phyloP scores from a whole-genome alignment of 2,888 invertebrate species.

The Tryphoninae sp. region DNA sequence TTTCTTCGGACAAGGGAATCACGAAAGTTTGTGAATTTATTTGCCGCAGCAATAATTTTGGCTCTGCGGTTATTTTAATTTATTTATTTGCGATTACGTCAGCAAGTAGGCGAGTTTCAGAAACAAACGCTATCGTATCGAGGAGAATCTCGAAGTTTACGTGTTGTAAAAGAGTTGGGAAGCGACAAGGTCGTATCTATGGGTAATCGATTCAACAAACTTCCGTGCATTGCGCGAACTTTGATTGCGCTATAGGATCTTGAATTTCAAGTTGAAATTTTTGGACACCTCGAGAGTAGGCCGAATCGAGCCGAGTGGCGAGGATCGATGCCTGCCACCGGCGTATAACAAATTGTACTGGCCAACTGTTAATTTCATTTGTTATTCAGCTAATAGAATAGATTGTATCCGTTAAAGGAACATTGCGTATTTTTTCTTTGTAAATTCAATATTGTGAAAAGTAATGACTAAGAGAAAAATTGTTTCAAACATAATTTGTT shows the following conservation, averaged over 20 bases:
- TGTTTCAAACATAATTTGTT: no score
- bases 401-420: no score
- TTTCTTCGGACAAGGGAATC: no score
- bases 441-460: no score
- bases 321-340: neutral
- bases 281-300: neutral
- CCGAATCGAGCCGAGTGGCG: neutral
- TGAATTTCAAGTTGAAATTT: conserved; percentile 6
- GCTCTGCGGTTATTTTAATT: neutral
- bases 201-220: conserved; percentile 62
- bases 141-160: conserved; percentile 30
- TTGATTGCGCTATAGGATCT: conserved; percentile 37
- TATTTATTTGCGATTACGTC: neutral
- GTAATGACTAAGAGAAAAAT: no score
- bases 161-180: conserved; percentile 10
- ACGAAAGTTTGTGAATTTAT: no score
- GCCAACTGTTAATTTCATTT: no score
- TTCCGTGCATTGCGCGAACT: conserved; percentile 28
- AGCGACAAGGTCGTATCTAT: conserved; percentile 58
- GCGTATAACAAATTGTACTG: no score
- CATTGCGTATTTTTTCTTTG: no score
- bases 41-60: neutral
- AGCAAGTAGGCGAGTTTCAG: neutral
- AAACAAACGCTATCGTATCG: neutral
- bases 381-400: no score